These are phyloP conservation scores for Entomobrya proxima DNA, from an alignment of 2,888 invertebrate genomes.

Conservation along the genomic window DNA sequence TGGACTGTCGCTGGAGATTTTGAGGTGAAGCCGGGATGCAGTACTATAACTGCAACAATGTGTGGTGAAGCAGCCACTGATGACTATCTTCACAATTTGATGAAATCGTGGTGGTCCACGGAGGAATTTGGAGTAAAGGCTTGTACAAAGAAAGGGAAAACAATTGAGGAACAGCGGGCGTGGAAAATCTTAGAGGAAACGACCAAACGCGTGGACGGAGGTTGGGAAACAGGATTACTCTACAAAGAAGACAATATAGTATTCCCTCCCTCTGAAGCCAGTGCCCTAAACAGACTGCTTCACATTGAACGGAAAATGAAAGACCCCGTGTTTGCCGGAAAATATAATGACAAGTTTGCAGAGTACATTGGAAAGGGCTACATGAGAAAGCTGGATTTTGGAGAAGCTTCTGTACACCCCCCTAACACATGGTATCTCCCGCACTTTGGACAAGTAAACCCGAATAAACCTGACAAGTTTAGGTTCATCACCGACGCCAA, in stretches of 20 bases:
- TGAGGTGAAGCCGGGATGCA: not conserved
- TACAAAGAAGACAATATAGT: constrained; percentile 56
- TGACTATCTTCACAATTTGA: constrained; percentile 7
- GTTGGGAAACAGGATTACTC: constrained; percentile 64
- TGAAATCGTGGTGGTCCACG: not conserved
- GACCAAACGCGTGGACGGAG: constrained; percentile 13
- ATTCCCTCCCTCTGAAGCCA: not conserved
- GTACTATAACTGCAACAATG: not conserved
- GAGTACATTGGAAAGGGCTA: constrained; percentile 61
- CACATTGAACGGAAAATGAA: not conserved
- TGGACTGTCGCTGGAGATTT: not conserved
- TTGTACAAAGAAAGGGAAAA: not conserved
- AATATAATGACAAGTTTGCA: constrained; percentile 54
- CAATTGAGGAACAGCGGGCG: not conserved
- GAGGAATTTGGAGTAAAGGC: constrained; percentile 12
- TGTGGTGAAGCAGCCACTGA: not conserved
- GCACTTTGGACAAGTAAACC: constrained; percentile 45
- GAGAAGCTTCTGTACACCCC: not conserved
- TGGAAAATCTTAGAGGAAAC: not conserved
- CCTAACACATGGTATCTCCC: constrained; percentile 44
- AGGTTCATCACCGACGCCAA: not conserved
- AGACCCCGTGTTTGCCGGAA: constrained; percentile 32
- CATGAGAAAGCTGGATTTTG: constrained; percentile 22
- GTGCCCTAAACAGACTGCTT: constrained; percentile 52
- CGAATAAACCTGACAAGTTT: constrained; percentile 53